A percentile compares a stretch with the other conserved stretches of the same genome.
These are phyloP conservation scores for Myathropa florea DNA, from an alignment of 2,888 invertebrate genomes.

Conservation along the genomic window DNA sequence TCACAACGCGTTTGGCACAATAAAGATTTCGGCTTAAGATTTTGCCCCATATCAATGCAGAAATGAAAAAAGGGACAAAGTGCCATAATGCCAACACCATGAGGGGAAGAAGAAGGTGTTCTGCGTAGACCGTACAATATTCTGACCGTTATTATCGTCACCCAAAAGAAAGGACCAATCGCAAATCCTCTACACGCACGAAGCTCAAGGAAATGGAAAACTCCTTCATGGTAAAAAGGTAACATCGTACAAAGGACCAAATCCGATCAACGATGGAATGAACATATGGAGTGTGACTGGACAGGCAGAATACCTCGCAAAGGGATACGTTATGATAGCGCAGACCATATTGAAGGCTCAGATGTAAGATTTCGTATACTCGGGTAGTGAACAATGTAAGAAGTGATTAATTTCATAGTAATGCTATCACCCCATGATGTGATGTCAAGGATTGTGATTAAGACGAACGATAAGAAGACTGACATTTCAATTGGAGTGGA, in stretches of 20 bases:
- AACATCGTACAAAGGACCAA: conserved; percentile 60
- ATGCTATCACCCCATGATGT: neutral
- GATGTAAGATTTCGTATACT: conserved; percentile 10
- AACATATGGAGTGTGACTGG: conserved; percentile 66
- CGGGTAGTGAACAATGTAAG: conserved; percentile 8
- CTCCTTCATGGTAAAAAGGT: conserved; percentile 57
- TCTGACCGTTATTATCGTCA: conserved; percentile 64
- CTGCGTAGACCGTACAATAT: conserved; percentile 38
- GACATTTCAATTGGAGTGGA: neutral
- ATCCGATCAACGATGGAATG: conserved; percentile 64
- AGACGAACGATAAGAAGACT: neutral
- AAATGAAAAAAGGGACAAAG: conserved; percentile 64
- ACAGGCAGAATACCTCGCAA: conserved; percentile 22
- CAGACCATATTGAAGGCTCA: conserved; percentile 43
- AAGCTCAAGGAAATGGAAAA: conserved; percentile 62
- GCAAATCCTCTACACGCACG: conserved; percentile 66
- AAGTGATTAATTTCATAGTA: conserved; percentile 43
- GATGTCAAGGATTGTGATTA: neutral
- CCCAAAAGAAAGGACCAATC: conserved; percentile 49
- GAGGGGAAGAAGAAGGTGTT: conserved; percentile 52
- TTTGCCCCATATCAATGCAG: conserved; percentile 71
- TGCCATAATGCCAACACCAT: conserved; percentile 49
- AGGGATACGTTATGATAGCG: conserved; percentile 20
- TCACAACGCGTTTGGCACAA: conserved; percentile 75
- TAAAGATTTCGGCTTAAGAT: conserved; percentile 74